Evolutionary conservation across 2,888 invertebrate species (phyloP).

Genomic region (Mayetiola destructor): DNA sequence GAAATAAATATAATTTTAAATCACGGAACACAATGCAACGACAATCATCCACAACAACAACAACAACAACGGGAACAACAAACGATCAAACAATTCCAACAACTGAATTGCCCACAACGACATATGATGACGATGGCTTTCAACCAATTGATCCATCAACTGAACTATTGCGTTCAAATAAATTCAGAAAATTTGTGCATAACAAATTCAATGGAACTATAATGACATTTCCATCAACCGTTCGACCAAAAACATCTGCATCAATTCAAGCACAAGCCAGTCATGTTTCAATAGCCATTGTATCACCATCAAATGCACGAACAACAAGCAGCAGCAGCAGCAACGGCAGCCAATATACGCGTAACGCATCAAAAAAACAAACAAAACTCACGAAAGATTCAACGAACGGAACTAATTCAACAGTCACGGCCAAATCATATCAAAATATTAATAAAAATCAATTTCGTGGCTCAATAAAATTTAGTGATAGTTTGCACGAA

Average conservation of each 20-base stretch:
- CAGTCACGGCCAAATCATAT: neutral
- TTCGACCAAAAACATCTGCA: neutral
- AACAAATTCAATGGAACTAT: neutral
- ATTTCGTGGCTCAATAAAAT: neutral
- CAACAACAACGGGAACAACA: neutral
- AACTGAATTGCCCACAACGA: neutral
- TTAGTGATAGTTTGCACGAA: constrained; percentile 5
- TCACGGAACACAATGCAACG: neutral
- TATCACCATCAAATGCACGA: neutral
- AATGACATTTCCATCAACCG: neutral
- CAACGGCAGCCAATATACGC: neutral
- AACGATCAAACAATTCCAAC: no score
- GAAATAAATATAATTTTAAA: neutral
- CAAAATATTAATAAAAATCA: no score
- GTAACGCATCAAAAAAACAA: neutral
- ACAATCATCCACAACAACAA: neutral
- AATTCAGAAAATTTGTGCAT: neutral
- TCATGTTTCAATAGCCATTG: neutral
- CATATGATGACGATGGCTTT: neutral
- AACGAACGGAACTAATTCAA: neutral
- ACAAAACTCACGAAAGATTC: neutral
- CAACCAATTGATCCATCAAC: neutral
- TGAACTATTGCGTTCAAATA: neutral
- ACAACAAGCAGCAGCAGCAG: neutral
- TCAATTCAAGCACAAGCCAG: constrained; percentile 4